These are phyloP conservation scores for Ophioderma brevispina DNA, from an alignment of 35 echinoderm and acorn worm genomes.

Conservation along the genomic window DNA sequence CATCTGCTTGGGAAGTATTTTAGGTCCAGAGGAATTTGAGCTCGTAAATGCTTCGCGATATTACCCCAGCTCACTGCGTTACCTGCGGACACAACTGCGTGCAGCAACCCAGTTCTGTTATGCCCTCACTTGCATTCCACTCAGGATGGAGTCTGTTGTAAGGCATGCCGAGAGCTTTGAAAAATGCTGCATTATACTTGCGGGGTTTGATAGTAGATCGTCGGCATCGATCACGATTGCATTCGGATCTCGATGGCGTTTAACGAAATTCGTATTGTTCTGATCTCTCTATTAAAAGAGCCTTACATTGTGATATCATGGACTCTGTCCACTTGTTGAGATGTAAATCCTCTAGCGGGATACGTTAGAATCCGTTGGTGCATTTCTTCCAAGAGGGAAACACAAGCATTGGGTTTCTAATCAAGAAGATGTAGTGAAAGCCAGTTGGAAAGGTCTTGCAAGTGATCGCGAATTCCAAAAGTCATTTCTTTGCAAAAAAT, in stretches of 20 bases:
- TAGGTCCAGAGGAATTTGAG: background rate
- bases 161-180: conserved; percentile 40
- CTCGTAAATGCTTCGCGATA: background rate
- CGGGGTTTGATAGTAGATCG: conserved; percentile 38
- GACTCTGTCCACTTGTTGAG: background rate
- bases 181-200: conserved; percentile 25
- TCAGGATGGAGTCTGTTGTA: conserved; percentile 41
- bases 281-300: background rate
- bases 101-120: background rate
- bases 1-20: background rate
- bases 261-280: background rate
- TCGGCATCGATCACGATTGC: conserved; percentile 69
- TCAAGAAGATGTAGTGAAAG: background rate
- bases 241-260: conserved; percentile 12
- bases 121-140: conserved; percentile 31
- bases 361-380: background rate
- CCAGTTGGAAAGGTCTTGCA: background rate
- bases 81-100: background rate
- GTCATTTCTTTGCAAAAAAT: background rate
- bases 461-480: background rate
- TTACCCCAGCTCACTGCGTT: background rate
- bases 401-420: background rate
- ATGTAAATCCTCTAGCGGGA: background rate
- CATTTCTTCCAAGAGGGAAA: background rate
- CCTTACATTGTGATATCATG: background rate